Evolutionary conservation across 2,888 invertebrate species (phyloP).

Genomic region (Drosophila peninsularis): DNA sequence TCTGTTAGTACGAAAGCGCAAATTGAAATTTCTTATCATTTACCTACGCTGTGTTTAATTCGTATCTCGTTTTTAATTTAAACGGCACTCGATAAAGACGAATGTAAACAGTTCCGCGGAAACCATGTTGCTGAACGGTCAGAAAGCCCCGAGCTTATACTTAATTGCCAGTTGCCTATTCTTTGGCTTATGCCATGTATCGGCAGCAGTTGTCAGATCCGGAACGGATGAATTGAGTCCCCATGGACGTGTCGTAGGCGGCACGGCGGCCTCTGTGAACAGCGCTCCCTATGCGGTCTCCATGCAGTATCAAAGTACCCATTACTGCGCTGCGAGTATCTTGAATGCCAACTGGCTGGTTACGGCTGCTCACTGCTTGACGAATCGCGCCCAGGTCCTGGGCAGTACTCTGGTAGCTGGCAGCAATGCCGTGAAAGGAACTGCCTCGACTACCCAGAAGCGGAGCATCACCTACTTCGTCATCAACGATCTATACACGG

Average conservation of each 20-base stretch:
- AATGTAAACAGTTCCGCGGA: conserved; percentile 70
- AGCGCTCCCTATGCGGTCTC: conserved; percentile 82
- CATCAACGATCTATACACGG: conserved; percentile 77
- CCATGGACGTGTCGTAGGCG: conserved; percentile 78
- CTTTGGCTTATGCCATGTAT: conserved; percentile 37
- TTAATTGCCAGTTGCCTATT: conserved; percentile 32
- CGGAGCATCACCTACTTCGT: conserved; percentile 73
- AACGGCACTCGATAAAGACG: conserved; percentile 48
- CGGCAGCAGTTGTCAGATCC: conserved; percentile 40
- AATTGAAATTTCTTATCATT: conserved; percentile 66
- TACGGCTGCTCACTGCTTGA: conserved; percentile 83
- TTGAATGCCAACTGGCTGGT: conserved; percentile 81
- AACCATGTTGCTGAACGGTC: conserved; percentile 53
- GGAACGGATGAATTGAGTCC: conserved; percentile 12
- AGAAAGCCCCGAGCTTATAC: conserved; percentile 18
- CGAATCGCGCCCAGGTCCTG: conserved; percentile 64
- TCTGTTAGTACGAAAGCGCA: conserved; percentile 47
- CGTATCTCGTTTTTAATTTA: conserved; percentile 65
- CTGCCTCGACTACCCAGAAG: conserved; percentile 72
- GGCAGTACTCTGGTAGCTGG: conserved; percentile 79
- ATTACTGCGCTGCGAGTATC: conserved; percentile 82
- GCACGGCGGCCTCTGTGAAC: conserved; percentile 67
- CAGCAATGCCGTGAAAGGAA: conserved; percentile 74
- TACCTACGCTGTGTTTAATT: conserved; percentile 10
- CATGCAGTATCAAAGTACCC: conserved; percentile 73